Evolutionary conservation across 2,888 invertebrate genomes (phyloP), one percentile per base, ranked within the genome.

Genomic region (Trachelus stipa): DNA sequence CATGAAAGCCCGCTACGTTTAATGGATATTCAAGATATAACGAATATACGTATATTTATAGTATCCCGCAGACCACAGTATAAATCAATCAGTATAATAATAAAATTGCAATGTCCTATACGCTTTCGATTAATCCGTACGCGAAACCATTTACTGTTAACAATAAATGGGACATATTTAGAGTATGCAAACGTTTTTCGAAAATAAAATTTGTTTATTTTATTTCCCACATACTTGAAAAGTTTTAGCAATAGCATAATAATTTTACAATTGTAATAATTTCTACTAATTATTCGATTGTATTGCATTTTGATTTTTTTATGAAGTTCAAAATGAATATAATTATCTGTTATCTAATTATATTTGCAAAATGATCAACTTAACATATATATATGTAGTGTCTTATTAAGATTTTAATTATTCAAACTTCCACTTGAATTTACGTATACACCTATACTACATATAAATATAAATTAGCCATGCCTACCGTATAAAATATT

Each of bases 401-500:
- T 56, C 9, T 23, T 9, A 2, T 23, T 15, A 23, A 23, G 23
- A 6, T 15, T 56, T 9, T 56, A 23, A 56, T 9, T 23, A 23
- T 23, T 2, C 6, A 56, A 56, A 56, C 56, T 2, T 23, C 1
- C 1, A 23, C 71, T 6, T 1, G 31, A 6, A n/a, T 69, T 6
- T n/a, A 31, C 6, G 1, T 12, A 12, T 2, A 6, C 12, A 69
- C 4, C 6, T 69, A 69, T n/a, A 11, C 69, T 4, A n/a, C 12
- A 33, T 35, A 34, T 56, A 56, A 15, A 56, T 56, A 56, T 15
- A 23, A 23, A 35, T 35, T 0, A 56, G 23, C 23, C 9, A 9
- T 74, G 35, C 76, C 85, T 84, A 98, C 96, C 84, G 99, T 98
- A 91, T 97, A 97, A 93, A 98, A 98, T 88, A 99, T 98, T 92